Evolutionary conservation across 2,797 vertebrate species (phyloP).

Genomic region (Tapera naevia): DNA sequence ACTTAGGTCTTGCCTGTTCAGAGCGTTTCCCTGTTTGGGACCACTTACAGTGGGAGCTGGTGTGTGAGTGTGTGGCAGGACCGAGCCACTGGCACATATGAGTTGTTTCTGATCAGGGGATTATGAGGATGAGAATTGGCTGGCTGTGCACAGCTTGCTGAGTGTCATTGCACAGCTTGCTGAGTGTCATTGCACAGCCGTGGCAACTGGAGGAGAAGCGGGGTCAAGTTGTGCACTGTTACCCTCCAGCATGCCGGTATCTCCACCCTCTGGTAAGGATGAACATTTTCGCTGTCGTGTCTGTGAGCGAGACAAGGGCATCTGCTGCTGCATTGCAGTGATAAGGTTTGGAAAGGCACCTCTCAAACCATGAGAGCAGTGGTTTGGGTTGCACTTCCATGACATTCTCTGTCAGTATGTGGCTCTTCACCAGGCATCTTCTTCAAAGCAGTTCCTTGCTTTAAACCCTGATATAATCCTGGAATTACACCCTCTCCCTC

Average conservation of each 20-base stretch:
- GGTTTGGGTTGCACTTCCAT: neutral
- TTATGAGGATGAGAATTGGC: neutral
- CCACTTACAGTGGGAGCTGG: fast-evolving
- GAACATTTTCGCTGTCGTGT: neutral
- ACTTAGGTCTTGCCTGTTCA: neutral
- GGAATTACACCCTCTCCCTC: neutral
- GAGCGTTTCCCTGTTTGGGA: neutral
- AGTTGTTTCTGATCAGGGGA: neutral
- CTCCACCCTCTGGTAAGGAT: neutral
- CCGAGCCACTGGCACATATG: neutral
- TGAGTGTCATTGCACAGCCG: neutral
- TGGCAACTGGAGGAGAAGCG: neutral
- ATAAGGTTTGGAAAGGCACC: neutral
- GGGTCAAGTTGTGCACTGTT: neutral
- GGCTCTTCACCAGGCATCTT: neutral
- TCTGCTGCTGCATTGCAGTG: neutral
- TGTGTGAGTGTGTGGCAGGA: fast-evolving
- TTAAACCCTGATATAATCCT: neutral
- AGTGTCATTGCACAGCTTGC: neutral
- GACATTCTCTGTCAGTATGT: neutral
- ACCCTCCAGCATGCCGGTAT: neutral
- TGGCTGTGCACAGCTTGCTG: fast-evolving
- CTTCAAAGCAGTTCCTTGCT: neutral
- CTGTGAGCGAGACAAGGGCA: neutral
- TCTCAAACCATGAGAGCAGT: fast-evolving